Evolutionary conservation across 1,140 invertebrate genomes (phyloP), one percentile per base, ranked within the genome.

Genomic region (Phymastichus coffea): DNA sequence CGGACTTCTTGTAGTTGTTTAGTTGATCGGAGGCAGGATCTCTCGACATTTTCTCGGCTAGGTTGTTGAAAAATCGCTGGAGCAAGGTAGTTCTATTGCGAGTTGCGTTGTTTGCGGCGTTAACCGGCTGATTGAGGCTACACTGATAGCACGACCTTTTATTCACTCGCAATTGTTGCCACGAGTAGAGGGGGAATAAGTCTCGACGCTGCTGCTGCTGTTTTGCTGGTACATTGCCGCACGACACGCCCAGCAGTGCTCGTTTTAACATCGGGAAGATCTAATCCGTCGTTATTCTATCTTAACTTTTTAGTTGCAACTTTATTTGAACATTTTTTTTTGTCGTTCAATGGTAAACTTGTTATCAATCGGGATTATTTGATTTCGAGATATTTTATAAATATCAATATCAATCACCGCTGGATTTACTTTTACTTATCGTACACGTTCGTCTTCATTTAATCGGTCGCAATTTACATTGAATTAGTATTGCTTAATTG

Each of bases 1-100:
- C 67, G 1, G 69, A 70, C 68, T 85, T 85, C 67, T 85, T 87
- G 72, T 83, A 90, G 48, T 86, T 80, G 47, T 83, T 80, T 28
- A 91, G 77, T 76, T 91, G 89, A 47, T 91, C 85, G 4, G 86
- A 70, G 3, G 88, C 84, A 48, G 84, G 83, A 71, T 89, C 86
- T 63, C 85, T 40, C 6, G 28, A 33, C 28, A 33, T 33, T 33
- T 33, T 33, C 6, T 33, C 12, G 28, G 6, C 12, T 33, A 7
- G 28, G 28, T 33, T 6, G 28, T 33, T 33, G 28, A 7, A 33
- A 12, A 7, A 12, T 12, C 28, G 28, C 28, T 33, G 28, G 28
- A 12, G 28, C 28, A 7, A 6, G 28, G n/a, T n/a, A n/a, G n/a
- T n/a, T n/a, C 28, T 33, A 12, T 12, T 33, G 28, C 28, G 6